Conservation (phyloP, 2,113 vertebrate species). For the Poeciliopsis prolifica region DNA sequence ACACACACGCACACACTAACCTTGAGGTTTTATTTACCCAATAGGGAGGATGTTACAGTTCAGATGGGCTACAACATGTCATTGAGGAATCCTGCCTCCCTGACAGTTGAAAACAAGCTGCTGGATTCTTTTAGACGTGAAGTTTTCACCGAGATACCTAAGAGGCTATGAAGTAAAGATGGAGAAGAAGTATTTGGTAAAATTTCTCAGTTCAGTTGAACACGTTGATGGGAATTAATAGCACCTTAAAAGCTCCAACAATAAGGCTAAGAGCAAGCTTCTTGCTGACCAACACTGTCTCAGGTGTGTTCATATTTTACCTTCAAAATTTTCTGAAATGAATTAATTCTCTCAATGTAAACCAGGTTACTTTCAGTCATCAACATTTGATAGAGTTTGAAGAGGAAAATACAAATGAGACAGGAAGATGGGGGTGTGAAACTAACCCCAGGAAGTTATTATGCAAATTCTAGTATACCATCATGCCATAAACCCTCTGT, state of each 20-base stretch:
- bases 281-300: neutral
- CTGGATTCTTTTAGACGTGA: constrained; percentile 47
- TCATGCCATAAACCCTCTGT: constrained; percentile 70
- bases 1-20: constrained; percentile 18
- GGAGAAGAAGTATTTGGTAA: constrained; percentile 2
- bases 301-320: neutral
- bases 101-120: constrained; percentile 75
- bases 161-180: constrained; percentile 42
- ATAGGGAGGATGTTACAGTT: constrained; percentile 74
- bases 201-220: neutral
- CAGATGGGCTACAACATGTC: constrained; percentile 76
- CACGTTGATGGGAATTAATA: neutral
- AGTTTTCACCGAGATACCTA: constrained; percentile 34
- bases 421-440: constrained; percentile 40
- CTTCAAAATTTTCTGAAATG: too few species aligned
- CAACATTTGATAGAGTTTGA: too few species aligned
- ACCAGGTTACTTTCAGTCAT: too few species aligned
- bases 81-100: constrained; percentile 71
- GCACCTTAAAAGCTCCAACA: neutral
- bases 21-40: constrained; percentile 71
- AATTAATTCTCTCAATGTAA: too few species aligned
- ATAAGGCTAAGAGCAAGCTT: neutral
- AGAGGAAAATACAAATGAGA: constrained; percentile 17
- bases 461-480: constrained; percentile 74
- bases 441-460: constrained; percentile 79